Base-by-base conservation (phyloP, 2,113 vertebrate genomes). In the Pangasianodon hypophthalmus region DNA sequence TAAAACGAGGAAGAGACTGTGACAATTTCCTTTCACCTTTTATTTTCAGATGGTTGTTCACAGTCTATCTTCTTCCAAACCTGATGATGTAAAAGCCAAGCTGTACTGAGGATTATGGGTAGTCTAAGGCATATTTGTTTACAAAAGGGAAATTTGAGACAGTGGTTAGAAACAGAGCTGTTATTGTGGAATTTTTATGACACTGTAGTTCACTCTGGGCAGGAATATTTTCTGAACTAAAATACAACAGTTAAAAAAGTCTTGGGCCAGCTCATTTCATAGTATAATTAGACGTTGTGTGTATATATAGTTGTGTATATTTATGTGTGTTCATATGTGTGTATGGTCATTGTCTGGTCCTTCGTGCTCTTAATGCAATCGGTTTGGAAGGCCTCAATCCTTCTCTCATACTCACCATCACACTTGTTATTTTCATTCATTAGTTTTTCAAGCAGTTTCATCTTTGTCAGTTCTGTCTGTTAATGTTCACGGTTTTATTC, bases 321-420 rank as follows among this genome's bases (percentile, higher is more conserved):
- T 24, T n/a, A 21, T 46, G 32, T 54, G 85, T 58, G 86, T 77
- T 41, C 50, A 29, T 81, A 18, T 46, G 29, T 64, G 44, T 32
- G 26, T 21, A 44, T 48, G 41, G 32, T 26, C 80, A 75, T 52
- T 52, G 77, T 83, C 64, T 24, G 19, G 80, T 24, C 75, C 81
- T 88, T 84, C 64, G 75, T 73, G 81, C 50, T 62, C 26, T 80
- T 50, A 80, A 79, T 84, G 81, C 26, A 32, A 11, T 64, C 13
- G 62, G n/a, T 54, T 64, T 52, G 50, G 37, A 24, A 9, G 71
- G 37, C 8, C 41, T 75, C 41, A 44, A 21, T 44, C 41, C 41
- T 75, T 77, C 73, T 46, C 73, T 77, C 21, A 46, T 44, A 46
- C 41, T 46, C 73, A 77, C 21, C 10, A 21, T 77, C 73, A 77